Evolutionary conservation across 2,888 invertebrate species (phyloP).

Genomic region (Cetonia aurata): DNA sequence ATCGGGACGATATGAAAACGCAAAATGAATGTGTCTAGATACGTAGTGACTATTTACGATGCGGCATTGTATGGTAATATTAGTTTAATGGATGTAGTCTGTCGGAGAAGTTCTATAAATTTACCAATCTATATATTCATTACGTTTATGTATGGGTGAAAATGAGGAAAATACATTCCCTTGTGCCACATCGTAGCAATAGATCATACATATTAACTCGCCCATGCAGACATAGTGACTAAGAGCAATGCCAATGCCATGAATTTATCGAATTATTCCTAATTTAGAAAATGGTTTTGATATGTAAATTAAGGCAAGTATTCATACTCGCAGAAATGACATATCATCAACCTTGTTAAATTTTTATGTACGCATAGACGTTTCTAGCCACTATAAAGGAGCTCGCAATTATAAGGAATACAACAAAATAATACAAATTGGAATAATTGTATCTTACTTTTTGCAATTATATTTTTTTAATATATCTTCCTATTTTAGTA

Average conservation of each 20-base stretch:
- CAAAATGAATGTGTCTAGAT: slow-evolving; percentile 37
- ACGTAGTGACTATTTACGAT: slow-evolving; percentile 26
- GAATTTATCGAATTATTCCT: slow-evolving; percentile 23
- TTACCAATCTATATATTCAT: slow-evolving; percentile 2
- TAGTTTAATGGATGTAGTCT: slow-evolving; percentile 35
- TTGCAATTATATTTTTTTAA: no score
- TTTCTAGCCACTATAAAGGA: neutral
- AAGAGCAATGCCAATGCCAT: neutral
- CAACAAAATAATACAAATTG: no score
- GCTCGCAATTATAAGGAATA: no score
- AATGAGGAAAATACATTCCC: slow-evolving; percentile 34
- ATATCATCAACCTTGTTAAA: slow-evolving; percentile 7
- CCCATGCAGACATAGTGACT: neutral
- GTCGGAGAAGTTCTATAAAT: slow-evolving; percentile 36
- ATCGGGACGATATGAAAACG: slow-evolving; percentile 29
- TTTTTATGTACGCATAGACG: neutral
- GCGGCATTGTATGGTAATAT: slow-evolving; percentile 38
- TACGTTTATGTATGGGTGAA: slow-evolving; percentile 11
- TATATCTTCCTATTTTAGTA: no score
- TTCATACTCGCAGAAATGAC: slow-evolving; percentile 1
- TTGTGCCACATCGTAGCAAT: slow-evolving; percentile 20
- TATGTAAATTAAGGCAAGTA: slow-evolving; percentile 14
- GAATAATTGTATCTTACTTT: no score
- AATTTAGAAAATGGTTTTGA: slow-evolving; percentile 17
- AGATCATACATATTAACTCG: slow-evolving; percentile 16